Conservation (phyloP, 2,888 invertebrate species). For the Oligia latruncula region DNA sequence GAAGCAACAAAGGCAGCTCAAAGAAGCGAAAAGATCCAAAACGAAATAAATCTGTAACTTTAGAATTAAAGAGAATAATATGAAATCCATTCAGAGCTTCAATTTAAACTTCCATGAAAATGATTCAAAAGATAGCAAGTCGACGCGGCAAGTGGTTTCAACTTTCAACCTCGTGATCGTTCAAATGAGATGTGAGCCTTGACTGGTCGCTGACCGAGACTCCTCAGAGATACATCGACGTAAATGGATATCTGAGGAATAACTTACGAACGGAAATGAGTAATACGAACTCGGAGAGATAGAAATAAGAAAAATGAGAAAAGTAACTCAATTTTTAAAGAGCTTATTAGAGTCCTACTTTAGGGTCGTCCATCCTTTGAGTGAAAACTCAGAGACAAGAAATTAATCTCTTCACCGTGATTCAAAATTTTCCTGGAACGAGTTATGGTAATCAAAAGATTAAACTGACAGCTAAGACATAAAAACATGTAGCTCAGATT, state of each 20-base stretch:
- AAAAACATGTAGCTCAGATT: slow-evolving; percentile 13
- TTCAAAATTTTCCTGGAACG: slow-evolving; percentile 36
- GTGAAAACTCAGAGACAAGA: slow-evolving; percentile 39
- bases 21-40: slow-evolving; percentile 2
- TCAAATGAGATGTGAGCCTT: slow-evolving; percentile 62
- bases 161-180: slow-evolving; percentile 64
- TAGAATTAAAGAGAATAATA: slow-evolving; percentile 37
- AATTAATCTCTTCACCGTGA: slow-evolving; percentile 43
- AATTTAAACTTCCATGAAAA: slow-evolving; percentile 59
- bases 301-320: slow-evolving; percentile 49
- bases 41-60: slow-evolving; percentile 14
- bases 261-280: slow-evolving; percentile 60
- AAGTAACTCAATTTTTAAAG: slow-evolving; percentile 41
- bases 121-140: slow-evolving; percentile 56
- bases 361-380: slow-evolving; percentile 27
- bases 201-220: slow-evolving; percentile 55
- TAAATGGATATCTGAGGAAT: slow-evolving; percentile 59
- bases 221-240: slow-evolving; percentile 55
- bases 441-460: slow-evolving; percentile 44
- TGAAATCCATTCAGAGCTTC: slow-evolving; percentile 34
- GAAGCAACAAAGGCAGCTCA: neutral
- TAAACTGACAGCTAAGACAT: slow-evolving; percentile 17
- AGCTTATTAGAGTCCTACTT: slow-evolving; percentile 38
- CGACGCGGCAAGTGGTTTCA: slow-evolving; percentile 62
- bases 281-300: slow-evolving; percentile 52